Percentiles rank a stretch among this genome's conserved stretches.
Evolutionary conservation across 2,888 invertebrate genomes (phyloP).

Genomic region (Hydropsyche betteni): DNA sequence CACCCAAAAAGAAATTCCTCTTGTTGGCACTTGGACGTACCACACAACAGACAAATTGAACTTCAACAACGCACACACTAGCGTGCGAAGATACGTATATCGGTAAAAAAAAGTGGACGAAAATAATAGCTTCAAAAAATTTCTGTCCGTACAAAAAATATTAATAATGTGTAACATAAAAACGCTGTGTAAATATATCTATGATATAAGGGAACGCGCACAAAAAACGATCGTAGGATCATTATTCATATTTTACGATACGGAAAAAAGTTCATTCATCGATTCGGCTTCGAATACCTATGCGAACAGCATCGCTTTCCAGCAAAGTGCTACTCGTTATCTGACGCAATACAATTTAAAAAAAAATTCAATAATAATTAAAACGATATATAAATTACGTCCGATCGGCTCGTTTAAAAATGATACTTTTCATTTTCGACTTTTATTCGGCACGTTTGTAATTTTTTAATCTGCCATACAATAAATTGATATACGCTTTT

Average conservation of each 20-base stretch:
- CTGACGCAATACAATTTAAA: background rate
- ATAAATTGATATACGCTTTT: conserved; percentile 12
- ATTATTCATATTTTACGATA: too few relatives aligned
- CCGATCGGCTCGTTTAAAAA: too few relatives aligned
- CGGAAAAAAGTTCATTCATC: too few relatives aligned
- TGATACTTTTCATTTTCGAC: conserved; percentile 1
- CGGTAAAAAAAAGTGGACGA: background rate
- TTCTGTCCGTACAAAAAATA: conserved; percentile 8
- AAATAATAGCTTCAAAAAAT: background rate
- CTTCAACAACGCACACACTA: background rate
- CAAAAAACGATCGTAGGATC: too few relatives aligned
- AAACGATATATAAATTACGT: background rate
- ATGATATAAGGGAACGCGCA: too few relatives aligned
- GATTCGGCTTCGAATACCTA: too few relatives aligned
- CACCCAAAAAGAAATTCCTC: conserved; percentile 40
- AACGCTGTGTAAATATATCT: too few relatives aligned
- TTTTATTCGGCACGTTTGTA: background rate
- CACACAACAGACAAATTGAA: conserved; percentile 15
- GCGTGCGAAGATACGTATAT: background rate
- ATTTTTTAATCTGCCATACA: conserved; percentile 1
- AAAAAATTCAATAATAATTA: background rate
- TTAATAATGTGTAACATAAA: too few relatives aligned
- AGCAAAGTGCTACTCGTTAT: too few relatives aligned
- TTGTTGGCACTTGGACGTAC: conserved; percentile 28
- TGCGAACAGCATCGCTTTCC: too few relatives aligned